A percentile compares a stretch with the other conserved stretches of the same genome.
Conservation (phyloP, 2,113 vertebrate species). For the Catharus bicknelli region DNA sequence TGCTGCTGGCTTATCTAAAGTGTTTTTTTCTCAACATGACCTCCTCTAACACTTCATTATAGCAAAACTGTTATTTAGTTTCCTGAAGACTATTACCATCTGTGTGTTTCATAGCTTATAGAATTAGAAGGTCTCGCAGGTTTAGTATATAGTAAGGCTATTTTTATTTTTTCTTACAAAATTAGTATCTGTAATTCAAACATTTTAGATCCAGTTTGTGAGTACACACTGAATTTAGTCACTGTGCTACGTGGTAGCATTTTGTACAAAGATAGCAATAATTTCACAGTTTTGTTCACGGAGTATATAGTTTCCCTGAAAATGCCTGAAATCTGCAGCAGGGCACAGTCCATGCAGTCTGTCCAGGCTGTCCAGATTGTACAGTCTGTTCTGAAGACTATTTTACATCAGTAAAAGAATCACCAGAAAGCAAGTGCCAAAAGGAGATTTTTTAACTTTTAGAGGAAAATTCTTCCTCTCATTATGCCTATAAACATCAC, state of each 20-base stretch:
- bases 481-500: not conserved
- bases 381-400: not conserved
- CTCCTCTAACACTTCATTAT: conserved; percentile 32
- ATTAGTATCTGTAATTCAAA: not conserved
- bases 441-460: not conserved
- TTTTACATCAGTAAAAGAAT: not conserved
- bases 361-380: not conserved
- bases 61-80: conserved; percentile 2
- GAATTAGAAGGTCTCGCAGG: not conserved
- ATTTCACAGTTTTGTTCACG: not conserved
- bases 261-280: not conserved
- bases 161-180: not conserved
- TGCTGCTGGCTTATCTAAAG: not conserved
- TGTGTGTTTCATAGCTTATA: conserved; percentile 6
- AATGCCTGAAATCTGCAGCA: not conserved
- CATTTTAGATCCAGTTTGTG: not conserved
- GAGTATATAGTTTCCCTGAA: not conserved
- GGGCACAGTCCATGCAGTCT: too few species aligned
- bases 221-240: not conserved
- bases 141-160: not conserved
- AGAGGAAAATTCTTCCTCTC: not conserved
- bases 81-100: not conserved
- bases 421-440: not conserved
- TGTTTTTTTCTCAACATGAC: not conserved
- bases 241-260: not conserved